Evolutionary conservation across 2,113 vertebrate species (phyloP), one percentile per base, ranked within the genome.

Genomic region (Charadrius vociferus): DNA sequence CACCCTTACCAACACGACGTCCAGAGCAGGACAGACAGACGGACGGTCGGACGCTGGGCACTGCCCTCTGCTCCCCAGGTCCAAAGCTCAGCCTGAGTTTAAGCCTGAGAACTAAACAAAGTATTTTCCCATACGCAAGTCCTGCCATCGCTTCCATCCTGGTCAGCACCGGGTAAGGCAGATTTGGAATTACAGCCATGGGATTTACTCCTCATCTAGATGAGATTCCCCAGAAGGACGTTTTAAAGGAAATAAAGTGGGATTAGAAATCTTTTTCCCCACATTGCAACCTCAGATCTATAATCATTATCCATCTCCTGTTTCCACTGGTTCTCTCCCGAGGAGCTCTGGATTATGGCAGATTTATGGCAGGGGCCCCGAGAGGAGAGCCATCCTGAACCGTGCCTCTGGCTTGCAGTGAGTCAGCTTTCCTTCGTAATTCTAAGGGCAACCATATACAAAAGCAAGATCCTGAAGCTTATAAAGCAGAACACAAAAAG

Each of bases 401-500:
- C 32, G 5, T 1, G 22, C 14, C 39, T 34, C 56, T 6, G 10
- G 20, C 20, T 49, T 6, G 1, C 30, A 20, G 24, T 3, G 36
- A 81, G 41, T 1, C 58, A 3, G 2, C 56, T 24, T 12, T 5
- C 37, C 81, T 71, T 53, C 26, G 5, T 52, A 11, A 1, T 41
- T 20, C 37, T 20, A 49, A 41, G 59, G 58, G 36, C 66, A 84
- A 61, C 19, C 55, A 12, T 2, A 6, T 2, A 2, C 2, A 23
- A 45, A 63, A 37, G 26, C 15, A 47, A 50, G 16, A 12, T 43
- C 24, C 58, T 26, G 34, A 59, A 26, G 41, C 9, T 43, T 3
- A 0, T 18, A 6, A 34, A 3, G 3, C 34, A 27, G 21, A 32
- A 8, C n/a, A 14, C 63, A 32, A 24, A 29, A 52, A 13, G 22